A percentile compares a stretch with the other conserved stretches of the same genome.
These are phyloP conservation scores for Geopemphigus sp. DNA, from an alignment of 1,140 invertebrate genomes.

Conservation along the genomic window DNA sequence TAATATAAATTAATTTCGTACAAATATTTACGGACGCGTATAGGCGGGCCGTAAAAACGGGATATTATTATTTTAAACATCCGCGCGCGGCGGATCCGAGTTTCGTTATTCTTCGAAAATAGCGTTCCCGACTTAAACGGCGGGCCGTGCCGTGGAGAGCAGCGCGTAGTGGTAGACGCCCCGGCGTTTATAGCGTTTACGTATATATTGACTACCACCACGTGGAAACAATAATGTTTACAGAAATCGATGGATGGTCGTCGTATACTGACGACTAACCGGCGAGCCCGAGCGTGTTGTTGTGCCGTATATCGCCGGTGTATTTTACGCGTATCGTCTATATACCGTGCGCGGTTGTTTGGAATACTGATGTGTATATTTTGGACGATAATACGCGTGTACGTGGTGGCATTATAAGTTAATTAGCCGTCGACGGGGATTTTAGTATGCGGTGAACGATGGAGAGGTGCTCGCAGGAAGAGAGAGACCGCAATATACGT, in stretches of 20 bases:
- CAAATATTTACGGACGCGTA: background rate
- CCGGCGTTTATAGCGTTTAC: no score
- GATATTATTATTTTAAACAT: no score
- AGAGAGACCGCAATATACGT: background rate
- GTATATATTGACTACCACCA: no score
- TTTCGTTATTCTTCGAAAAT: no score
- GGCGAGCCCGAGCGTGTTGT: background rate
- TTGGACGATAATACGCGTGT: conserved; percentile 24
- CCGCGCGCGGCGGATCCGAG: no score
- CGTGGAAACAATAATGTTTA: conserved; percentile 15
- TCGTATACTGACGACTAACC: background rate
- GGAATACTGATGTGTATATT: conserved; percentile 44
- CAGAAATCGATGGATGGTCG: background rate
- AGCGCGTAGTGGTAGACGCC: no score
- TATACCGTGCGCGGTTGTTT: background rate
- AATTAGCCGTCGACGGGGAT: conserved; percentile 17
- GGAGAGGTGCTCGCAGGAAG: background rate
- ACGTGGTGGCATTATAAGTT: conserved; percentile 36
- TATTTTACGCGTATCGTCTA: background rate
- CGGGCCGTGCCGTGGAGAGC: no score
- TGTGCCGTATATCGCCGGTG: no score
- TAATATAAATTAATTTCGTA: background rate
- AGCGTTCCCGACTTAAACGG: no score
- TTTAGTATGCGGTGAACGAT: conserved; percentile 36
- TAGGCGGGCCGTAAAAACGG: no score